Evolutionary conservation across 1,140 invertebrate genomes (phyloP), one percentile per base, ranked within the genome.

Genomic region (Lepidostoma basale): DNA sequence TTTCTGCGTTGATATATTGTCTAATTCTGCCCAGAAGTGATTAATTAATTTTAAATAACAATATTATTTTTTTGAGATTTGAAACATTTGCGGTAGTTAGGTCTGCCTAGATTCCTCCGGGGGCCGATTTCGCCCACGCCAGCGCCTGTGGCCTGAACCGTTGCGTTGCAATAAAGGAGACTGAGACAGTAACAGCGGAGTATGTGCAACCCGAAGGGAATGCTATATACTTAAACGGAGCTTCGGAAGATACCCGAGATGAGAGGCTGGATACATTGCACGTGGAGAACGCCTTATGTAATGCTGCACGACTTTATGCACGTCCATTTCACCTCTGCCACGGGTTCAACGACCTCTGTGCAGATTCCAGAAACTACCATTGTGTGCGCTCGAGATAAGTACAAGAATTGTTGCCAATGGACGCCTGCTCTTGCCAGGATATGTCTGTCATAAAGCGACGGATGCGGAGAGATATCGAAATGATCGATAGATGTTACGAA

Each of bases 291-390:
- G 8, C 18, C 45, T 22, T 49, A 49, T 49, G 45, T 49, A 49
- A 49, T 49, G 45, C 18, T 23, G 25, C 49, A 54, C 49, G 49
- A 54, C 20, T 20, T 36, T 28, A 18, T 30, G 49, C 49, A 30
- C 20, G 49, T 23, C n/a, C 45, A 23, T 49, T 49, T 30, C 49
- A n/a, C 49, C 14, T 30, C 26, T 16, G 49, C n/a, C 49, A 14
- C 23, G 25, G 14, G 49, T 8, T 28, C 49, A 54, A 28, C 30
- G 49, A 30, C 28, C 49, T 26, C 18, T 49, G 9, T 26, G 49
- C 25, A 54, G 49, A 54, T 16, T 28, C 25, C 49, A n/a, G n/a
- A n/a, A n/a, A n/a, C n/a, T n/a, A 14, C 49, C 23, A 28, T 28
- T 54, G 25, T 54, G 20, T 33, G 49, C 25, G 12, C 2, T 12